Evolutionary conservation across 2,113 vertebrate species (phyloP).

Genomic region (Sylvietta virens): DNA sequence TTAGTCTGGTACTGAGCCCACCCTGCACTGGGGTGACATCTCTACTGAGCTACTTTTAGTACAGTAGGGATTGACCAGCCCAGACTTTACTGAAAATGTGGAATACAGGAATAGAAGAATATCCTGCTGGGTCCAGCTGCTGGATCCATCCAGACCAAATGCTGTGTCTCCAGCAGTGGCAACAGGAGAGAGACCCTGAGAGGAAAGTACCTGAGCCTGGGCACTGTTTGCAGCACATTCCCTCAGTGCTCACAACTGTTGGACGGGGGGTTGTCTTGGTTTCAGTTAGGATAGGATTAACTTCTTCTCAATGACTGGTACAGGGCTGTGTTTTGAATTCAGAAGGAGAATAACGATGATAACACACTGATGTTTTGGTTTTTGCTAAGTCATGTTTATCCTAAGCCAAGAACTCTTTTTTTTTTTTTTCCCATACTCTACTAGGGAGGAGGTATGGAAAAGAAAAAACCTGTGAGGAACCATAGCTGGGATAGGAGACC

Average conservation of each 20-base stretch:
- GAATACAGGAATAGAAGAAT: not conserved
- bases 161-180: not conserved
- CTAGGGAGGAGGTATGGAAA: not conserved
- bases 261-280: not conserved
- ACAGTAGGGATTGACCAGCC: not conserved
- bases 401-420: not conserved
- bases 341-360: not conserved
- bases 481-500: not conserved
- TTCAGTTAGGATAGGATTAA: not conserved
- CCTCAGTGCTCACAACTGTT: not conserved
- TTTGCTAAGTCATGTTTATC: not conserved
- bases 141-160: not conserved
- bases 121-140: not conserved
- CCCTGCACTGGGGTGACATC: fast-evolving
- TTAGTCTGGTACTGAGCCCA: not conserved
- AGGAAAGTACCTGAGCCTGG: not conserved
- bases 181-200: not conserved
- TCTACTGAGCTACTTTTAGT: not conserved
- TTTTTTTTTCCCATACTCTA: not conserved
- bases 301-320: not conserved
- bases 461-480: not conserved
- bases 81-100: not conserved
- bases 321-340: not conserved
- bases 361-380: not conserved
- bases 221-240: not conserved